These are phyloP conservation scores for Harpagifer antarcticus DNA, from an alignment of 2,797 vertebrate species.

Conservation along the genomic window DNA sequence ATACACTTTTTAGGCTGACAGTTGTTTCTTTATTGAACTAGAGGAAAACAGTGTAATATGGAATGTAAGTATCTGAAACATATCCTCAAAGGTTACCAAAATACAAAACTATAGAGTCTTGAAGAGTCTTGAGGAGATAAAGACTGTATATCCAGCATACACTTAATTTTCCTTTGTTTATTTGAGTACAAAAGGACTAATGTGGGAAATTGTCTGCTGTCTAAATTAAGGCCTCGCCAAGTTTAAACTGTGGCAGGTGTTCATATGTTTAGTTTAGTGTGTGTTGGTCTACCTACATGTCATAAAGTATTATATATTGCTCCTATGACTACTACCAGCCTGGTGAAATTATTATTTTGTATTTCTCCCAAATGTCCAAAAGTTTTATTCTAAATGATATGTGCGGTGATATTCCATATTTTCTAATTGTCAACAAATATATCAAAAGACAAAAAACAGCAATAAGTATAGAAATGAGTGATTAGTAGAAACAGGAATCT, in stretches of 20 bases:
- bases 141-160: conserved; percentile 17
- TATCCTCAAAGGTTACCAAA: conserved; percentile 21
- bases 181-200: conserved; percentile 31
- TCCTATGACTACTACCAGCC: conserved; percentile 1
- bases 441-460: conserved; percentile 1
- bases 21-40: background rate
- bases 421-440: too few species aligned
- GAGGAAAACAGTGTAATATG: background rate
- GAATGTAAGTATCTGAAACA: conserved; percentile 25
- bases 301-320: background rate
- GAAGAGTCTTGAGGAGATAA: conserved; percentile 10
- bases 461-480: background rate
- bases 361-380: too few species aligned
- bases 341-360: background rate
- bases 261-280: background rate
- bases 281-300: conserved; percentile 1
- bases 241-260: conserved; percentile 13
- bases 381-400: too few species aligned
- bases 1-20: conserved; percentile 2
- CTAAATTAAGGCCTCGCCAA: conserved; percentile 28
- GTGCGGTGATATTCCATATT: background rate
- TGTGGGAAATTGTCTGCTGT: conserved; percentile 26
- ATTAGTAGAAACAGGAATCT: too few species aligned
- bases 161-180: conserved; percentile 25
- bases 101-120: conserved; percentile 41